Evolutionary conservation across 2,888 invertebrate species (phyloP).

Genomic region (Arge pagana): DNA sequence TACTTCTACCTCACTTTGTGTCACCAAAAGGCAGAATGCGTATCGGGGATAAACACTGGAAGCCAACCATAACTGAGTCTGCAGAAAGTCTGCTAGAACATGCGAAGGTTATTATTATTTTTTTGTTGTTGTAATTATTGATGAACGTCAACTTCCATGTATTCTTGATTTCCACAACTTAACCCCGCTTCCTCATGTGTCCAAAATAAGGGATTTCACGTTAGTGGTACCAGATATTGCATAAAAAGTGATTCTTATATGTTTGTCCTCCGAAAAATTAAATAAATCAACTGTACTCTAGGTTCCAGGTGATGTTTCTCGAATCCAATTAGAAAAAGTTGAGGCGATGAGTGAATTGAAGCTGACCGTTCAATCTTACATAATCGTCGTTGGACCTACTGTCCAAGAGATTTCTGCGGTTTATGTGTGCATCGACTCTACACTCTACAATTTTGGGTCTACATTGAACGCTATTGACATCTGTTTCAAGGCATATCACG

Average conservation of each 20-base stretch:
- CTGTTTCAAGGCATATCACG: constrained; percentile 26
- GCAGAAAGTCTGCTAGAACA: constrained; percentile 7
- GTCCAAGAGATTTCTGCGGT: constrained; percentile 6
- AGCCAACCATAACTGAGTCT: constrained; percentile 11
- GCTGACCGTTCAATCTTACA: constrained; percentile 14
- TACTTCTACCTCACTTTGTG: constrained; percentile 5
- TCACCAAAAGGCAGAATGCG: constrained; percentile 13
- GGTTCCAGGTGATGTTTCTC: constrained; percentile 9
- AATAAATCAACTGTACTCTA: constrained; percentile 4
- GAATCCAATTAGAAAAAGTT: constrained; percentile 8
- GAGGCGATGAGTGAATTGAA: constrained; percentile 6
- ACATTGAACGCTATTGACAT: constrained; percentile 19
- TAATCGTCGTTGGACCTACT: constrained; percentile 13
- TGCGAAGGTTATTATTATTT: constrained; percentile 9
- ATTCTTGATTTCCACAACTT: neutral
- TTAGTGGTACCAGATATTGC: neutral
- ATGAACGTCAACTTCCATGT: neutral
- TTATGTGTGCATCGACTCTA: constrained; percentile 12
- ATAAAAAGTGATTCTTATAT: no score
- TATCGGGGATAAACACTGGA: constrained; percentile 5
- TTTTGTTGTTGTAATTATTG: neutral
- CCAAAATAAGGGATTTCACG: neutral
- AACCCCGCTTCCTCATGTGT: constrained; percentile 3
- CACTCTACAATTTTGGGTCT: constrained; percentile 20
- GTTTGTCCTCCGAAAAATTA: neutral